Percentiles rank a stretch among this genome's conserved stretches.
phyloP scores from a whole-genome alignment of 2,888 invertebrate genomes.

The Drosophila peninsularis region DNA sequence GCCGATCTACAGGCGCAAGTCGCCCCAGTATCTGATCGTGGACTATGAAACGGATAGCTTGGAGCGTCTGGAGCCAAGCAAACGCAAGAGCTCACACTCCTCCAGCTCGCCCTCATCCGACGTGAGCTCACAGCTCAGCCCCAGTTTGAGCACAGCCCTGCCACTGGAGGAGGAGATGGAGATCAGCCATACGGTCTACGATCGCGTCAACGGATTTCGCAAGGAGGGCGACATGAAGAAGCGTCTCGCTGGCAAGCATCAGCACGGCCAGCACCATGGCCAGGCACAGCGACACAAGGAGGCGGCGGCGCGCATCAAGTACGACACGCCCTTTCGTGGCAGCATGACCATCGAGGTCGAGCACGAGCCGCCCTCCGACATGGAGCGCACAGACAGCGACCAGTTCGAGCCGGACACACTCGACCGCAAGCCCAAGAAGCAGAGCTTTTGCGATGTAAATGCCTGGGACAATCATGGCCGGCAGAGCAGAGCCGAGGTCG shows the following conservation, averaged over 20 bases:
- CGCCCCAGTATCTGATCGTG: constrained; percentile 85
- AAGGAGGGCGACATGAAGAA: constrained; percentile 83
- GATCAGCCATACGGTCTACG: constrained; percentile 90
- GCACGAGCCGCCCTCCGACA: constrained; percentile 91
- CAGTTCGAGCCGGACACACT: constrained; percentile 94
- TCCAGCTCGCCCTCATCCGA: constrained; percentile 87
- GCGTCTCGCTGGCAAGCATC: constrained; percentile 58
- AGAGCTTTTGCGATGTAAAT: constrained; percentile 85
- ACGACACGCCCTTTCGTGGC: constrained; percentile 88
- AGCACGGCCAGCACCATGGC: constrained; percentile 45
- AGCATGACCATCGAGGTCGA: constrained; percentile 93
- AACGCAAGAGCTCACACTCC: constrained; percentile 83
- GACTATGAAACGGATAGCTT: constrained; percentile 91
- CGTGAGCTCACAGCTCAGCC: constrained; percentile 89
- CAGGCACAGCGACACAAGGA: constrained; percentile 74
- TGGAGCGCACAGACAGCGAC: constrained; percentile 89
- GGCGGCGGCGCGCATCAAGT: constrained; percentile 85
- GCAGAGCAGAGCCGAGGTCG: constrained; percentile 53
- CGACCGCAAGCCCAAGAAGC: constrained; percentile 90
- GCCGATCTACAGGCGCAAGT: constrained; percentile 83
- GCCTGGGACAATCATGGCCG: constrained; percentile 85
- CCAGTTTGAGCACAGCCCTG: constrained; percentile 89
- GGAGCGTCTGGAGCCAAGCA: constrained; percentile 87
- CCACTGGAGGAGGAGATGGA: constrained; percentile 93
- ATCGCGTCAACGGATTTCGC: constrained; percentile 83